Evolutionary conservation across 2,113 vertebrate genomes (phyloP).

Genomic region (Murina feae): DNA sequence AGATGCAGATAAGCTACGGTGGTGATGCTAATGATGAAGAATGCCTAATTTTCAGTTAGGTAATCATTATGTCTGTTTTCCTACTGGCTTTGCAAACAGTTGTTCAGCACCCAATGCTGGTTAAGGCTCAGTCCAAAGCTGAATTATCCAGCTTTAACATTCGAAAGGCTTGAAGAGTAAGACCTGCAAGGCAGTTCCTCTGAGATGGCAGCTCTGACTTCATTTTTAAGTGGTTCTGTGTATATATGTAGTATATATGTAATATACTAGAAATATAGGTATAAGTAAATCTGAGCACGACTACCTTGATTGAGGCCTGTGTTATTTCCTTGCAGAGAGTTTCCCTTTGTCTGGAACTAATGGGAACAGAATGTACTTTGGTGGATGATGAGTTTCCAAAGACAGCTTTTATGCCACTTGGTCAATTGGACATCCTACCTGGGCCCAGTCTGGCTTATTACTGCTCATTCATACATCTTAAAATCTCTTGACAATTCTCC

Average conservation of each 20-base stretch:
- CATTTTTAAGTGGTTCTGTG: not conserved
- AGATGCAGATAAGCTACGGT: not conserved
- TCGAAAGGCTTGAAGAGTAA: not conserved
- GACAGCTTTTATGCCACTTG: constrained; percentile 47
- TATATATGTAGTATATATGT: no score
- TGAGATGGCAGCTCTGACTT: not conserved
- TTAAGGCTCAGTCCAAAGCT: not conserved
- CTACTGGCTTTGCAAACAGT: not conserved
- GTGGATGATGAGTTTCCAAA: constrained; percentile 28
- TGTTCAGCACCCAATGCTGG: not conserved
- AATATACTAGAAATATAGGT: not conserved
- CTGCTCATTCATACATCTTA: constrained; percentile 45
- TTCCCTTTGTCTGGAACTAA: constrained; percentile 48
- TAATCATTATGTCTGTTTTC: not conserved
- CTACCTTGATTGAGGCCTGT: not conserved
- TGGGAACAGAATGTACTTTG: not conserved
- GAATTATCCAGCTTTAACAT: not conserved
- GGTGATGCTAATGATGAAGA: not conserved
- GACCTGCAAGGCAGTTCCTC: not conserved
- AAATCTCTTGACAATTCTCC: constrained; percentile 58
- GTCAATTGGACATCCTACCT: constrained; percentile 40
- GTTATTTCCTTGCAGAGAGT: constrained; percentile 5
- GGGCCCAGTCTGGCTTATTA: constrained; percentile 48
- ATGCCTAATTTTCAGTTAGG: not conserved
- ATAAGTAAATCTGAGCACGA: not conserved